These are phyloP conservation scores for Schlechtendalia chinensis DNA, from an alignment of 1,140 invertebrate genomes.

Conservation along the genomic window DNA sequence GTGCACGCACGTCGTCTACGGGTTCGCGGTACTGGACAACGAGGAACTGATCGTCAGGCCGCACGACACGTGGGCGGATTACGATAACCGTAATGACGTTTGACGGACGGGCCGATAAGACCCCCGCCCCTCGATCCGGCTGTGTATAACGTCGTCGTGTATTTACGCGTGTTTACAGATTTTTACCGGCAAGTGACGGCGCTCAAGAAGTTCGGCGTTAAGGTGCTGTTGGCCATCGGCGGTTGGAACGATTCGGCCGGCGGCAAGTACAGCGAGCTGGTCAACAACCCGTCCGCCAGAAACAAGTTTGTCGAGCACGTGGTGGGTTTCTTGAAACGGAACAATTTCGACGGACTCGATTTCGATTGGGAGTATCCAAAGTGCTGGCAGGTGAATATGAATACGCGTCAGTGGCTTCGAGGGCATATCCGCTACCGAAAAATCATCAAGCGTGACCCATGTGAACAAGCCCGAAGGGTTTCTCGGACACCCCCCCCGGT, in stretches of 20 bases:
- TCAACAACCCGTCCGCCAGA: constrained; percentile 59
- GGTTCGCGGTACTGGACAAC: constrained; percentile 67
- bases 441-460: too few relatives aligned
- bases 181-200: constrained; percentile 63
- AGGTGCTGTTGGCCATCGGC: constrained; percentile 64
- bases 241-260: constrained; percentile 67
- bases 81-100: constrained; percentile 65
- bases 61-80: constrained; percentile 68
- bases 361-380: constrained; percentile 71
- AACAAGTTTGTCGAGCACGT: constrained; percentile 60
- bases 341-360: constrained; percentile 65
- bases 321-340: constrained; percentile 61
- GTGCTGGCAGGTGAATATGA: constrained; percentile 66
- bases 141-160: too few relatives aligned
- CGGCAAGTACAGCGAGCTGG: constrained; percentile 65
- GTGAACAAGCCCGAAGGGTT: too few relatives aligned
- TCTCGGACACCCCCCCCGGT: too few relatives aligned
- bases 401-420: too few relatives aligned
- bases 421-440: too few relatives aligned
- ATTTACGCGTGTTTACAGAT: constrained; percentile 55
- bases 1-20: constrained; percentile 74
- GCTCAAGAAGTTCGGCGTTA: constrained; percentile 61
- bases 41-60: constrained; percentile 64
- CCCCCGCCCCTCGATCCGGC: too few relatives aligned
- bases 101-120: too few relatives aligned